Evolutionary conservation across 2,888 invertebrate species (phyloP).

Genomic region (Ganaspis brasiliensis): DNA sequence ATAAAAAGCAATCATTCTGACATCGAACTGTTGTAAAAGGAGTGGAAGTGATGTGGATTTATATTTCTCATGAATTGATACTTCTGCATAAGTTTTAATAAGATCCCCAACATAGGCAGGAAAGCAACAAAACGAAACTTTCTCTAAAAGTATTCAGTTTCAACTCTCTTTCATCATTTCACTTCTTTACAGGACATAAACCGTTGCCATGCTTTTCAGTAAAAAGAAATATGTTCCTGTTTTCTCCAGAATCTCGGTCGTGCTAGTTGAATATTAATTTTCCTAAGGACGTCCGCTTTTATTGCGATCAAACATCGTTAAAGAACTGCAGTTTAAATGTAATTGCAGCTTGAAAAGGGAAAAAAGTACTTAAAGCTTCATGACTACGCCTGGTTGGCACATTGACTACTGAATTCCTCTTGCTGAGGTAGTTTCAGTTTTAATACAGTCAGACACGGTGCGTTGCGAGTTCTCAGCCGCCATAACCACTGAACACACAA

Average conservation of each 20-base stretch:
- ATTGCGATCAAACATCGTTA: conserved; percentile 22
- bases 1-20: conserved; percentile 1
- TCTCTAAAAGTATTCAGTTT: neutral
- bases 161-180: neutral
- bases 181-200: conserved; percentile 26
- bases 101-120: neutral
- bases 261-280: conserved; percentile 23
- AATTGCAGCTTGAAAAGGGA: neutral
- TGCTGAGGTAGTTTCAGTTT: conserved; percentile 19
- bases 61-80: conserved; percentile 1
- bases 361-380: neutral
- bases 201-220: conserved; percentile 6
- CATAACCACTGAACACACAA: neutral
- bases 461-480: neutral
- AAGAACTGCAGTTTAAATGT: conserved; percentile 4
- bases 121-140: conserved; percentile 4
- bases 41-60: neutral
- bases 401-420: conserved; percentile 2
- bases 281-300: neutral
- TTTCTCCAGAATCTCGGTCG: neutral
- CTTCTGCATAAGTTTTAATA: neutral
- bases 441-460: conserved; percentile 20
- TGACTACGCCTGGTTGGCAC: neutral
- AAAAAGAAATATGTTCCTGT: neutral
- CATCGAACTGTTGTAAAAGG: neutral